phyloP scores from a whole-genome alignment of 2,888 invertebrate species.

The Drosophila anceps region DNA sequence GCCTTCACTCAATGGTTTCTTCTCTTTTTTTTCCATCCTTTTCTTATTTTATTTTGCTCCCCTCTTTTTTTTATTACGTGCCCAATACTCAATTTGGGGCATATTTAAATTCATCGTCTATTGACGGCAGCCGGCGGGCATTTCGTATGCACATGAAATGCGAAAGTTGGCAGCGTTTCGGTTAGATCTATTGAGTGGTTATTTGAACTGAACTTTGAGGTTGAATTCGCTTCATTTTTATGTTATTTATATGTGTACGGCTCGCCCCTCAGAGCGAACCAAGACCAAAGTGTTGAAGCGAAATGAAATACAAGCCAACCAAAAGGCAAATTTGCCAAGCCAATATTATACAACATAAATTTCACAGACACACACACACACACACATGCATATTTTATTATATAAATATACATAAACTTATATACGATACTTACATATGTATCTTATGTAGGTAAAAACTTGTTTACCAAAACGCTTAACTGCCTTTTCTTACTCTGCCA shows the following conservation, averaged over 20 bases:
- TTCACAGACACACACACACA: slow-evolving; percentile 43
- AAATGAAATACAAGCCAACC: slow-evolving; percentile 41
- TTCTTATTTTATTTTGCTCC: slow-evolving; percentile 18
- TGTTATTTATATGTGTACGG: slow-evolving; percentile 67
- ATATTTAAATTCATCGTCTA: slow-evolving; percentile 82
- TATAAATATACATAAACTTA: slow-evolving; percentile 16
- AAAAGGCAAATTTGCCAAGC: slow-evolving; percentile 53
- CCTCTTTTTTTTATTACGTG: slow-evolving; percentile 71
- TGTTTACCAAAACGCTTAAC: slow-evolving; percentile 66
- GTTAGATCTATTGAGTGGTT: slow-evolving; percentile 78
- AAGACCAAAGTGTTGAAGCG: slow-evolving; percentile 59
- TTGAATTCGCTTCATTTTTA: slow-evolving; percentile 80
- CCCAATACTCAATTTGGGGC: slow-evolving; percentile 80
- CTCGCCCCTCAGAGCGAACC: slow-evolving; percentile 8
- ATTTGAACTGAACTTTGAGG: slow-evolving; percentile 80
- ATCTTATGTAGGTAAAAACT: slow-evolving; percentile 50
- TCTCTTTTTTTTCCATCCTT: neutral
- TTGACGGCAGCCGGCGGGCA: slow-evolving; percentile 74
- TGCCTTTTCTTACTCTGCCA: slow-evolving; percentile 11
- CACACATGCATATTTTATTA: slow-evolving; percentile 19
- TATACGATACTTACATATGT: slow-evolving; percentile 29
- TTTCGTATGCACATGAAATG: slow-evolving; percentile 77
- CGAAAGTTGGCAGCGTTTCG: slow-evolving; percentile 43
- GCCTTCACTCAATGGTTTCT: slow-evolving; percentile 9
- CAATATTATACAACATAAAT: slow-evolving; percentile 65